Conservation (phyloP, 2,888 invertebrate species). For the Icerya purchasi region DNA sequence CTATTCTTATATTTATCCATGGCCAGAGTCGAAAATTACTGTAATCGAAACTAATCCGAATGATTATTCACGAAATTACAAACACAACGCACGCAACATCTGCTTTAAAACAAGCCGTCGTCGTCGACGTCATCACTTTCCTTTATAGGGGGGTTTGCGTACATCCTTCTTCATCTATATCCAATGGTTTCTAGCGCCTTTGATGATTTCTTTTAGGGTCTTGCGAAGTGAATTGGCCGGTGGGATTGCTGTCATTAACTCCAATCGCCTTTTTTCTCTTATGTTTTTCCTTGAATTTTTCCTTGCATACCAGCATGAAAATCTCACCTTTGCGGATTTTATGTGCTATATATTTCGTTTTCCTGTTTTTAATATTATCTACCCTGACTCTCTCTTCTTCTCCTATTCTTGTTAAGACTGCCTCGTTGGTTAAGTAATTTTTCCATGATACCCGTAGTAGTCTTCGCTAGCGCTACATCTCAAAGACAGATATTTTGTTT, state of each 20-base stretch:
- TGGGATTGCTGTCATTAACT: not conserved
- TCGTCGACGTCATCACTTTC: too few species aligned
- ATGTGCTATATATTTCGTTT: not conserved
- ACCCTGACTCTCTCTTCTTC: not conserved
- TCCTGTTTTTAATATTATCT: not conserved
- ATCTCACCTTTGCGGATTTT: not conserved
- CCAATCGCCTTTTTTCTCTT: not conserved
- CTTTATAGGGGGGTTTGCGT: not conserved
- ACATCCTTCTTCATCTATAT: not conserved
- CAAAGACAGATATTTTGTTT: not conserved
- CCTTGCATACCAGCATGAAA: too few species aligned
- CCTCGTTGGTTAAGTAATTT: not conserved
- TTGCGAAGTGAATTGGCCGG: not conserved
- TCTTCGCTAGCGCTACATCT: not conserved
- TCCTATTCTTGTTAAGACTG: not conserved
- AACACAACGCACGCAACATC: too few species aligned
- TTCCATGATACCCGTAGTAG: not conserved
- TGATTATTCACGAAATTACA: too few species aligned
- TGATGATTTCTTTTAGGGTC: not conserved
- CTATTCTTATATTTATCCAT: too few species aligned
- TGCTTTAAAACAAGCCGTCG: too few species aligned
- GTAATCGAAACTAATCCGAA: too few species aligned
- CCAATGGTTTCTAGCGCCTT: not conserved
- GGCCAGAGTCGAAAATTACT: too few species aligned
- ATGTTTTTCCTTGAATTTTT: not conserved